phyloP scores from a whole-genome alignment of 2,113 vertebrate species.

The Heterocephalus glaber region DNA sequence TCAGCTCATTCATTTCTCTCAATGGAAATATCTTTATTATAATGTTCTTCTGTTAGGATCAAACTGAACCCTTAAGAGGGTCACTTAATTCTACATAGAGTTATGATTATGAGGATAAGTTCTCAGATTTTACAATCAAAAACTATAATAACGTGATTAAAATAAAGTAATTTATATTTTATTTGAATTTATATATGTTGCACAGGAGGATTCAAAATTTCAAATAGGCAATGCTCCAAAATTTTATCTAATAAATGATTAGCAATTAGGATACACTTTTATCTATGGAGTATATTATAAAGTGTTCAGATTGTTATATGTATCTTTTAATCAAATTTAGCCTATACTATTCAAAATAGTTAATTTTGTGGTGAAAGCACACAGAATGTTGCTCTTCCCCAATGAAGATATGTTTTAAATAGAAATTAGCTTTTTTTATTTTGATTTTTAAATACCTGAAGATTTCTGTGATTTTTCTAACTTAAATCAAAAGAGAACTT shows the following conservation, averaged over 20 bases:
- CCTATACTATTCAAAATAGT: neutral
- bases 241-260: slow-evolving; percentile 16
- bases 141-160: neutral
- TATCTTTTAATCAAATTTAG: neutral
- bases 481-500: neutral
- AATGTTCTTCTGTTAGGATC: neutral
- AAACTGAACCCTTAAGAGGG: slow-evolving; percentile 26
- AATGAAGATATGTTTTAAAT: neutral
- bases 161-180: slow-evolving; percentile 22
- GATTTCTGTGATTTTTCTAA: neutral
- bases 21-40: slow-evolving; percentile 17
- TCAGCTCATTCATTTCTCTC: slow-evolving; percentile 21
- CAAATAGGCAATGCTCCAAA: neutral
- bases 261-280: neutral
- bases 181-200: neutral
- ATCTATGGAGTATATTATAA: neutral
- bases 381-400: neutral
- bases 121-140: neutral
- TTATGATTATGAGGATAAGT: neutral
- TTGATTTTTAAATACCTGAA: neutral
- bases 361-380: neutral
- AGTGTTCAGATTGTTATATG: neutral
- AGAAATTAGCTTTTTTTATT: slow-evolving; percentile 4
- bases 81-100: slow-evolving; percentile 37
- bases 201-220: neutral